A percentile compares a stretch with the other conserved stretches of the same genome.
Conservation (phyloP, 1,140 invertebrate species). For the Pseudomyrmex dendroicus region DNA sequence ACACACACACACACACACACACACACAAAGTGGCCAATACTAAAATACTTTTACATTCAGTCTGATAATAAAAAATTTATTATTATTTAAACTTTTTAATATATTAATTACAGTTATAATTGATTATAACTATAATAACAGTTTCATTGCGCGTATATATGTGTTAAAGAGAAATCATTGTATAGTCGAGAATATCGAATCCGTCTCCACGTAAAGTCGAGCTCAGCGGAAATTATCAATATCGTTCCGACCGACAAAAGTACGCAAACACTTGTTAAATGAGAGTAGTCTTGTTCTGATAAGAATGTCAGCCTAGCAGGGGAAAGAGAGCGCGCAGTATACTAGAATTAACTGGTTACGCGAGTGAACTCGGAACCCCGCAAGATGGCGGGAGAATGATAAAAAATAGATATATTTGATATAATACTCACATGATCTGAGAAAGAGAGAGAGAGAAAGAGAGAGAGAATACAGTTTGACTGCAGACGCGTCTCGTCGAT, state of each 20-base stretch:
- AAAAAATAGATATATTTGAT: slow-evolving; percentile 39
- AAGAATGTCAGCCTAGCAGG: slow-evolving; percentile 26
- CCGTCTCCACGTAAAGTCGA: background rate
- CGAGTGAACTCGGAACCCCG: slow-evolving; percentile 67
- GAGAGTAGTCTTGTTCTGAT: slow-evolving; percentile 33
- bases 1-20: no score
- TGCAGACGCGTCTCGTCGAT: no score
- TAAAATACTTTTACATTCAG: no score
- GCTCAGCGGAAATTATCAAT: background rate
- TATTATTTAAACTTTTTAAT: no score
- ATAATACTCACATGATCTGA: slow-evolving; percentile 67
- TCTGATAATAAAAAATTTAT: no score
- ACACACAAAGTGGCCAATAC: no score
- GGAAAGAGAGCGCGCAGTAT: background rate
- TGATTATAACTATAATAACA: no score
- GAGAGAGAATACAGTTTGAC: slow-evolving; percentile 1
- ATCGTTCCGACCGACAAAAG: slow-evolving; percentile 10
- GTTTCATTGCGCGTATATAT: background rate
- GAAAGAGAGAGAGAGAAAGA: slow-evolving; percentile 21
- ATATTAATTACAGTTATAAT: no score
- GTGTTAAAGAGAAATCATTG: background rate
- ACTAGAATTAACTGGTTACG: slow-evolving; percentile 67
- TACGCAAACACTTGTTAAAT: slow-evolving; percentile 43
- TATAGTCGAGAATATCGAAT: background rate
- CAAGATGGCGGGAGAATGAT: slow-evolving; percentile 36